Evolutionary conservation across 2,797 vertebrate genomes (phyloP), one percentile per base, ranked within the genome.

Genomic region (Chrosomus eos): DNA sequence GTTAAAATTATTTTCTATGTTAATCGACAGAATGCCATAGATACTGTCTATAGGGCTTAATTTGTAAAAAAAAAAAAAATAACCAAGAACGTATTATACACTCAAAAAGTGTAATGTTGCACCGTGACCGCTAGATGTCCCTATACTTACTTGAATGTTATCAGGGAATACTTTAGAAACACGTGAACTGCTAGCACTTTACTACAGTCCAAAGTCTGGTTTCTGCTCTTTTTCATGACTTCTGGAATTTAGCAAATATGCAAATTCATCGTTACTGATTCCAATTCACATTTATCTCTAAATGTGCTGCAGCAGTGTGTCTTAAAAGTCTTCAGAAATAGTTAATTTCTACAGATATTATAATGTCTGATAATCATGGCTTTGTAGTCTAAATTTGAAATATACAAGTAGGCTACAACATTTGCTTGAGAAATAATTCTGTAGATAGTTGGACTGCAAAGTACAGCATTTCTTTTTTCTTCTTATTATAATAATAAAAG

Each of bases 51-150:
- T 13, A 36, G 21, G 13, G 7, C 7, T 62, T 64, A 2, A 19
- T 26, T 8, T 33, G 19, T n/a, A n/a, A n/a, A n/a, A n/a, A n/a
- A n/a, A n/a, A n/a, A n/a, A n/a, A n/a, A n/a, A n/a, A n/a, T n/a
- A 67, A 36, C 19, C 19, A 55, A 74, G 4, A 31, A 51, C 43
- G 16, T 14, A 38, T 2, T 58, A 33, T 3, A 19, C 19, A 5
- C 3, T 26, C 33, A 43, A 68, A 71, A 70, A 1, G 11, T 78
- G 62, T 28, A 70, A 60, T 78, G 36, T 8, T 45, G 82, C 38
- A 9, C 2, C 18, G 38, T 71, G 53, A 55, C 66, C 82, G 58
- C 74, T 60, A 84, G 82, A 84, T 78, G 82, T 71, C 82, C 18
- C 51, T 43, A 64, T 18, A 18, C 28, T 68, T 1, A 28, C 81